These are phyloP conservation scores for Andrena flavipes DNA, from an alignment of 2,888 invertebrate species.

Conservation along the genomic window DNA sequence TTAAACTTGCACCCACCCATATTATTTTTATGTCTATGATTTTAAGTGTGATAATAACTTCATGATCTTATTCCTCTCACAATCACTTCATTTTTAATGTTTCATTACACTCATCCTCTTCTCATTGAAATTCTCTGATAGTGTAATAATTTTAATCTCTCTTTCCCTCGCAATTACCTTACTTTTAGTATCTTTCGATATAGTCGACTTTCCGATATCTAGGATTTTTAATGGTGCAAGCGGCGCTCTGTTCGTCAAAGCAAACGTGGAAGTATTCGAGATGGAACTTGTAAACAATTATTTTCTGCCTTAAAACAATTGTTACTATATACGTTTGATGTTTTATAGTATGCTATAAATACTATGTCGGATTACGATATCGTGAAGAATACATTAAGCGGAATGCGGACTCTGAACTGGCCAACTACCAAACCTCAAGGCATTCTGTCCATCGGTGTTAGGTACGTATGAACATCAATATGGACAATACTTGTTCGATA, in stretches of 20 bases:
- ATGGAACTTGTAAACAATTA: background rate
- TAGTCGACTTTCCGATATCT: no score
- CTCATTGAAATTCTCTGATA: no score
- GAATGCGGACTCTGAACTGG: constrained; percentile 20
- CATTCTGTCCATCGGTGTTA: constrained; percentile 29
- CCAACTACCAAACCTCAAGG: constrained; percentile 16
- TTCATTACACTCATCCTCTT: background rate
- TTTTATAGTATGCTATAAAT: background rate
- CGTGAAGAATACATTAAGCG: background rate
- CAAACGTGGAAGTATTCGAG: no score
- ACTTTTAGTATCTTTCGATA: no score
- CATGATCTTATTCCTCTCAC: no score
- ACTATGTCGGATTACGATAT: constrained; percentile 27
- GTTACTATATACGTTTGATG: background rate
- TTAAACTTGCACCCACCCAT: no score
- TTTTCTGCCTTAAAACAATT: background rate
- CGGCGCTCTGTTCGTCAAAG: no score
- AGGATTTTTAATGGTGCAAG: no score
- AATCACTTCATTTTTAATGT: background rate
- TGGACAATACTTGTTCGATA: background rate
- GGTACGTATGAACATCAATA: constrained; percentile 28
- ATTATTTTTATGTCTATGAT: no score
- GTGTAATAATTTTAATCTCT: no score
- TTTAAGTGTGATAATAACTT: no score
- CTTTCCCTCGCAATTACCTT: no score